Evolutionary conservation across 2,888 invertebrate genomes (phyloP), one percentile per base, ranked within the genome.

Genomic region (Spicauda simplicius): DNA sequence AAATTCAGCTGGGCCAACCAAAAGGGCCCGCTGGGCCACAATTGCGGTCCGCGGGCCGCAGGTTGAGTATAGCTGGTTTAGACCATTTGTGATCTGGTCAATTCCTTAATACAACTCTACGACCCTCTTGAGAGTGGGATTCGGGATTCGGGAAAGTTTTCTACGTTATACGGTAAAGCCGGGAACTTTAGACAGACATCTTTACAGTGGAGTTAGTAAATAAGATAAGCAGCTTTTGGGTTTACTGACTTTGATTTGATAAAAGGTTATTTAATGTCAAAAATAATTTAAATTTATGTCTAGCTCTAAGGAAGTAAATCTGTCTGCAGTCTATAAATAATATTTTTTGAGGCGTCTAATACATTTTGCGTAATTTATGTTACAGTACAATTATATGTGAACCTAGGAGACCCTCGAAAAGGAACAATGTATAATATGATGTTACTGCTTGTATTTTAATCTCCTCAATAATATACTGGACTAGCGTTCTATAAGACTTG

Each of bases 81-180:
- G 25, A 5, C 25, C 56, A 16, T 37, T 18, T 30, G 18, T 18
- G 37, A 57, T 57, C 37, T 37, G 37, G 56, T 37, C 37, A 57
- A 57, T 57, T 37, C 12, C 18, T 37, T 57, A 37, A 57, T 57
- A 57, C 37, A 19, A 37, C 19, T 41, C 12, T 57, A 57, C 37
- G 12, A 19, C 18, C 37, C 56, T 57, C 56, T 56, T 16, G 56
- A 11, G 56, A 25, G 33, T 33, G n/a, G n/a, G 5, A 25, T 25
- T 25, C 25, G 25, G 25, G 55, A 33, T 55, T 37, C 6, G 37
- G 37, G 6, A 16, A 48, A 48, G 2, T 57, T 57, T 57, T 33
- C 33, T 7, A 16, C 33, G 41, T 33, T 57, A 11, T 57, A 57
- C 33, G 2, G 56, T 19, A 18, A 33, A 33, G 33, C 56, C 20